phyloP scores from a whole-genome alignment of 2,888 invertebrate genomes.

The Epirrita christyi region DNA sequence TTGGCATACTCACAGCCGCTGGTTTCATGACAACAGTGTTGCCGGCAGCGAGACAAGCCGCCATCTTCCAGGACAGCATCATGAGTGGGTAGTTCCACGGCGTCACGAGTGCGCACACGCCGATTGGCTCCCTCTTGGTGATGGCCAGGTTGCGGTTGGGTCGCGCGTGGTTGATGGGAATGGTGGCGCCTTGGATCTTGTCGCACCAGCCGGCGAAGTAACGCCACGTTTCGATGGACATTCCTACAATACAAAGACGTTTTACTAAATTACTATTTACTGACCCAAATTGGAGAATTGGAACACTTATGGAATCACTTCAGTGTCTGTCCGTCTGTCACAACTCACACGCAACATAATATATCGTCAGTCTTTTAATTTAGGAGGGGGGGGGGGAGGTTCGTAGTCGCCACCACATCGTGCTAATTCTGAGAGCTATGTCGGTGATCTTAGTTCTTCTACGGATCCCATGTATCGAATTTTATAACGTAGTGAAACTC shows the following conservation, averaged over 20 bases:
- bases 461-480: too few species aligned
- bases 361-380: too few species aligned
- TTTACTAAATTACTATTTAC: too few species aligned
- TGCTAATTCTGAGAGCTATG: too few species aligned
- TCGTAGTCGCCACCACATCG: too few species aligned
- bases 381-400: too few species aligned
- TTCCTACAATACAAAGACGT: slow-evolving; percentile 55
- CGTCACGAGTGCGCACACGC: slow-evolving; percentile 96
- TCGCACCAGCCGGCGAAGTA: slow-evolving; percentile 99
- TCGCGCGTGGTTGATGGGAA: slow-evolving; percentile 96
- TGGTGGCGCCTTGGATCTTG: slow-evolving; percentile 95
- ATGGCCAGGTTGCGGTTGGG: slow-evolving; percentile 94
- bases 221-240: slow-evolving; percentile 98
- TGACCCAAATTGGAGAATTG: too few species aligned
- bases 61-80: slow-evolving; percentile 99
- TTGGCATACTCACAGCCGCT: slow-evolving; percentile 87
- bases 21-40: slow-evolving; percentile 99
- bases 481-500: too few species aligned
- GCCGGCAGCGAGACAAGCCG: slow-evolving; percentile 97
- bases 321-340: too few species aligned
- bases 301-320: too few species aligned
- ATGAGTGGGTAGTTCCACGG: slow-evolving; percentile 99
- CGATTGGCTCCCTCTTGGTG: slow-evolving; percentile 96
- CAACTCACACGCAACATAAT: too few species aligned
- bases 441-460: too few species aligned